phyloP scores from a whole-genome alignment of 2,113 vertebrate species.

The Microcebus tavaratra region DNA sequence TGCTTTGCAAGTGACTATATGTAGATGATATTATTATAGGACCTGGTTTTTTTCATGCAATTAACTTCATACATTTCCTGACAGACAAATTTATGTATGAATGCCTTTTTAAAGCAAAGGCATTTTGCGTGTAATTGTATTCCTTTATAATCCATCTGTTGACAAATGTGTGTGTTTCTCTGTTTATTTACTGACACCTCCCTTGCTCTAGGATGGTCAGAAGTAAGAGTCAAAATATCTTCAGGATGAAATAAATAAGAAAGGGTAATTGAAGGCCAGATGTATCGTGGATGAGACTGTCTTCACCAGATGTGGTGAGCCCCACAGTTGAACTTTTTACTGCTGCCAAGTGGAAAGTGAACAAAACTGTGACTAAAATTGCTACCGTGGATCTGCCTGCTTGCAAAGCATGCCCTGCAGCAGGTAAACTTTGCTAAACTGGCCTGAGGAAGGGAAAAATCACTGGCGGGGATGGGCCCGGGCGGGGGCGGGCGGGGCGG shows the following conservation, averaged over 20 bases:
- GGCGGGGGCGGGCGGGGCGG: neutral
- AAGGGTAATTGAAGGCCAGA: slow-evolving; percentile 80
- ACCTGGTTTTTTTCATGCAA: slow-evolving; percentile 74
- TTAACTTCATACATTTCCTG: slow-evolving; percentile 83
- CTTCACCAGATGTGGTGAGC: slow-evolving; percentile 12
- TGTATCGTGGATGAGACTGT: slow-evolving; percentile 70
- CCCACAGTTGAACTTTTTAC: slow-evolving; percentile 65
- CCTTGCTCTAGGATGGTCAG: slow-evolving; percentile 75
- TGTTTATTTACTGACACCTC: slow-evolving; percentile 82
- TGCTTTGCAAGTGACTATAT: slow-evolving; percentile 80
- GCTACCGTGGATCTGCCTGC: slow-evolving; percentile 48
- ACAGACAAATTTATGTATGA: slow-evolving; percentile 84
- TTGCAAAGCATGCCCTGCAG: slow-evolving; percentile 51
- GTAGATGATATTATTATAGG: slow-evolving; percentile 78
- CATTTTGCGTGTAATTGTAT: slow-evolving; percentile 82
- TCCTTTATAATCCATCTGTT: slow-evolving; percentile 84
- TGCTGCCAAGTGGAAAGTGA: slow-evolving; percentile 61
- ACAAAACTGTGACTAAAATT: slow-evolving; percentile 69
- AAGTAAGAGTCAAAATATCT: slow-evolving; percentile 80
- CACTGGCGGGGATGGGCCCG: no score
- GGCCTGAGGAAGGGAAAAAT: neutral
- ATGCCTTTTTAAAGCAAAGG: slow-evolving; percentile 82
- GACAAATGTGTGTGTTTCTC: slow-evolving; percentile 82
- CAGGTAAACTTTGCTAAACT: neutral
- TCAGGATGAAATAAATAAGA: slow-evolving; percentile 79